These are phyloP conservation scores for Clostera curtula DNA, from an alignment of 2,888 invertebrate species.

Conservation along the genomic window DNA sequence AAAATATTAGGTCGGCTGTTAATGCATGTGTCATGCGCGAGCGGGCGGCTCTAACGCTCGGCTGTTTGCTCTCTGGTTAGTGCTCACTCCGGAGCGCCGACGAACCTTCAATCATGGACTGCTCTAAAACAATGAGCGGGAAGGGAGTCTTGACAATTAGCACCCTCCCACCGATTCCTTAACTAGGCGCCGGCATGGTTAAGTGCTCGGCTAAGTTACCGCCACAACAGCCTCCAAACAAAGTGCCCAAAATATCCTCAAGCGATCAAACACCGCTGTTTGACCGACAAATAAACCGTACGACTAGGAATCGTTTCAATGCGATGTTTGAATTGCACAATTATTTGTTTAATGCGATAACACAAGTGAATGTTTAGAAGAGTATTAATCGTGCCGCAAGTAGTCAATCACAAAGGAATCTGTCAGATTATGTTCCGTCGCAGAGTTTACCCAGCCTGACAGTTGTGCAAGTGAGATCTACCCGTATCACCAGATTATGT, in stretches of 20 bases:
- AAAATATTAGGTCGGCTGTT: conserved; percentile 72
- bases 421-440: conserved; percentile 60
- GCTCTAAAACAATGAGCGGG: conserved; percentile 73
- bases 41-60: conserved; percentile 48
- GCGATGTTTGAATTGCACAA: conserved; percentile 47
- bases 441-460: conserved; percentile 57
- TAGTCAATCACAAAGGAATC: conserved; percentile 59
- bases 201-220: conserved; percentile 57
- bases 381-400: conserved; percentile 50
- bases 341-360: conserved; percentile 47
- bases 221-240: conserved; percentile 44
- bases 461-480: conserved; percentile 69
- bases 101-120: conserved; percentile 71
- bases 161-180: conserved; percentile 63
- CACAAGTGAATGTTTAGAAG: conserved; percentile 44
- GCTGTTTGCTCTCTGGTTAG: conserved; percentile 66
- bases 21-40: conserved; percentile 72
- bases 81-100: conserved; percentile 54
- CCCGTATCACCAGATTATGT: conserved; percentile 64
- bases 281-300: conserved; percentile 34
- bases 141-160: conserved; percentile 70
- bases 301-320: conserved; percentile 42
- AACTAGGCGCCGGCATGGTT: conserved; percentile 55
- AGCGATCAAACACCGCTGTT: conserved; percentile 27
- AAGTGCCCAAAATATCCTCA: conserved; percentile 27